Conservation (phyloP, 2,797 vertebrate genomes). For the Helicolenus hilgendorfi region DNA sequence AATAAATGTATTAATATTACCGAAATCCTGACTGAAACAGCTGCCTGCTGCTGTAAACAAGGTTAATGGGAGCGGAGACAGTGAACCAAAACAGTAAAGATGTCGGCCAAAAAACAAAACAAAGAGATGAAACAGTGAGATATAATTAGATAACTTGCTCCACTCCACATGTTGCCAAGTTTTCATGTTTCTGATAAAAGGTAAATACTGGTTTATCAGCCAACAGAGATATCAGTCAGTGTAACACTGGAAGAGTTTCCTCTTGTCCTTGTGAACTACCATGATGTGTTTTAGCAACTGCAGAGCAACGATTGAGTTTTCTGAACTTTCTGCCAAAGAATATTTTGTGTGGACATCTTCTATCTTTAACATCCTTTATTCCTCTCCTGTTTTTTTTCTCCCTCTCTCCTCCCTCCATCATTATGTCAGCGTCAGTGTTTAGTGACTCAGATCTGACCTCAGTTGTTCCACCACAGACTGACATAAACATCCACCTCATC, state of each 20-base stretch:
- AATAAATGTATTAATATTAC: too few species aligned
- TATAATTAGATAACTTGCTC: not conserved
- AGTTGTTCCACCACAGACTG: constrained; percentile 63
- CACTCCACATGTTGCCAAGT: not conserved
- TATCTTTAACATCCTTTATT: not conserved
- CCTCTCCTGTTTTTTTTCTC: not conserved
- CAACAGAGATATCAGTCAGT: not conserved
- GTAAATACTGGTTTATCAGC: not conserved
- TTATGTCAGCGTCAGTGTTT: constrained; percentile 48
- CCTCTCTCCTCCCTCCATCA: constrained; percentile 16
- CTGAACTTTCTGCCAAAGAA: not conserved
- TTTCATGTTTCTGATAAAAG: not conserved
- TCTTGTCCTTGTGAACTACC: too few species aligned
- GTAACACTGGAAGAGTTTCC: not conserved
- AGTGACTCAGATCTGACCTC: constrained; percentile 69
- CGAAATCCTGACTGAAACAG: too few species aligned
- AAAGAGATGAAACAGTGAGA: not conserved
- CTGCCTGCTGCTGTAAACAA: too few species aligned
- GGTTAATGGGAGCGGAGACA: too few species aligned
- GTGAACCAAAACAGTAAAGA: too few species aligned
- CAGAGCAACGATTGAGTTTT: not conserved
- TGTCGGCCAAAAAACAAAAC: not conserved
- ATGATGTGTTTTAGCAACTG: not conserved
- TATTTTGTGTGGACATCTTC: not conserved
- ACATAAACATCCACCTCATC: constrained; percentile 65